Conservation (phyloP, 2,888 invertebrate species). For the Meghimatium bilineatum region DNA sequence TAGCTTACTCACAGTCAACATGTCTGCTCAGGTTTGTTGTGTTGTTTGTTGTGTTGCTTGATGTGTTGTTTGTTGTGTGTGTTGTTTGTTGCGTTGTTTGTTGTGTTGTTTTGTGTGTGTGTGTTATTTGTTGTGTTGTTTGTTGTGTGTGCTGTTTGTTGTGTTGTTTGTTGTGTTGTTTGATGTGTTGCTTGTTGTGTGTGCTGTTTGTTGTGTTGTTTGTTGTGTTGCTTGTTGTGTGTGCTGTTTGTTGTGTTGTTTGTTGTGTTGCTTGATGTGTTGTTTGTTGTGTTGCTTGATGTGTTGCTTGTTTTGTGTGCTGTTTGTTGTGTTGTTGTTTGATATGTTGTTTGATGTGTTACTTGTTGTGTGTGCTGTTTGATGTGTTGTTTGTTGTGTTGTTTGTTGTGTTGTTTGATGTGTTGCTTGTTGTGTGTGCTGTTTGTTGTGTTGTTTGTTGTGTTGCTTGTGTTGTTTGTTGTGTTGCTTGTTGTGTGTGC, state of each 20-base stretch:
- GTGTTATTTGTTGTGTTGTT: too few species aligned
- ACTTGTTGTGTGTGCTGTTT: not conserved
- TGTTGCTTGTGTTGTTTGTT: slow-evolving; percentile 72
- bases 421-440: not conserved
- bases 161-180: not conserved
- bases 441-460: too few species aligned
- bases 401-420: slow-evolving; percentile 71
- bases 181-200: slow-evolving; percentile 81
- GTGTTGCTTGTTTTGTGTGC: not conserved
- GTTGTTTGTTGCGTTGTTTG: slow-evolving; percentile 74
- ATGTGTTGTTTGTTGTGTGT: too few species aligned
- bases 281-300: slow-evolving; percentile 72
- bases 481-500: slow-evolving; percentile 82
- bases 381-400: not conserved
- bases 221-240: slow-evolving; percentile 79
- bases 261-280: not conserved
- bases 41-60: not conserved
- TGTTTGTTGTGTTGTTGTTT: too few species aligned
- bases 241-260: slow-evolving; percentile 81
- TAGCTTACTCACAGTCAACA: slow-evolving; percentile 86
- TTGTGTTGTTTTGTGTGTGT: not conserved
- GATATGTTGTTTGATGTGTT: slow-evolving; percentile 4
- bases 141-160: slow-evolving; percentile 86
- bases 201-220: slow-evolving; percentile 81
- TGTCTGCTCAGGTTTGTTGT: slow-evolving; percentile 86